phyloP scores from a whole-genome alignment of 2,888 invertebrate species.

The Iselma pallidipennis region DNA sequence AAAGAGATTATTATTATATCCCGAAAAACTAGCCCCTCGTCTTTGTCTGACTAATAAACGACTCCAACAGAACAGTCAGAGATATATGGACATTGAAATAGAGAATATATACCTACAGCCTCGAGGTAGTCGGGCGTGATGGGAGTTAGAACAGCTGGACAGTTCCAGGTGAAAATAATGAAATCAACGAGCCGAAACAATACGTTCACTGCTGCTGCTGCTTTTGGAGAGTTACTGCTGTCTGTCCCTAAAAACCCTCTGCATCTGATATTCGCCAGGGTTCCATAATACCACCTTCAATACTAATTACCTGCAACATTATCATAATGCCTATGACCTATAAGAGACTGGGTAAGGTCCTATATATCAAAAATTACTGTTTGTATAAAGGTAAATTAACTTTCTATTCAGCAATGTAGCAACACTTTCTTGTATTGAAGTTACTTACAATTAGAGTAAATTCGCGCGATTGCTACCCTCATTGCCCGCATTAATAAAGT shows the following conservation, averaged over 20 bases:
- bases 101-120: constrained; percentile 49
- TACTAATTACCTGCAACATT: neutral
- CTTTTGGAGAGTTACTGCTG: neutral
- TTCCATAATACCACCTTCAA: neutral
- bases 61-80: constrained; percentile 46
- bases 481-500: neutral
- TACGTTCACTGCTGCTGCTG: constrained; percentile 30
- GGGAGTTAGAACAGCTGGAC: constrained; percentile 53
- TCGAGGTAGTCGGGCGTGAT: constrained; percentile 48
- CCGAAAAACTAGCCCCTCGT: constrained; percentile 21
- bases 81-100: constrained; percentile 55
- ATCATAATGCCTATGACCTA: too few species aligned
- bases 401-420: too few species aligned
- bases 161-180: constrained; percentile 57
- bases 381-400: too few species aligned
- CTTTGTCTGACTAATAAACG: constrained; percentile 51
- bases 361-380: too few species aligned
- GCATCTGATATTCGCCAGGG: constrained; percentile 13
- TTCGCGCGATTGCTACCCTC: neutral
- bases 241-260: constrained; percentile 1
- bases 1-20: neutral
- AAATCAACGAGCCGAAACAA: constrained; percentile 58
- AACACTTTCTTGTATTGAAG: too few species aligned
- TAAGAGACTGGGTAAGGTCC: too few species aligned
- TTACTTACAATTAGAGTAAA: too few species aligned